A percentile compares a stretch with the other conserved stretches of the same genome.
phyloP scores from a whole-genome alignment of 2,113 vertebrate genomes.

The Numenius arquata region DNA sequence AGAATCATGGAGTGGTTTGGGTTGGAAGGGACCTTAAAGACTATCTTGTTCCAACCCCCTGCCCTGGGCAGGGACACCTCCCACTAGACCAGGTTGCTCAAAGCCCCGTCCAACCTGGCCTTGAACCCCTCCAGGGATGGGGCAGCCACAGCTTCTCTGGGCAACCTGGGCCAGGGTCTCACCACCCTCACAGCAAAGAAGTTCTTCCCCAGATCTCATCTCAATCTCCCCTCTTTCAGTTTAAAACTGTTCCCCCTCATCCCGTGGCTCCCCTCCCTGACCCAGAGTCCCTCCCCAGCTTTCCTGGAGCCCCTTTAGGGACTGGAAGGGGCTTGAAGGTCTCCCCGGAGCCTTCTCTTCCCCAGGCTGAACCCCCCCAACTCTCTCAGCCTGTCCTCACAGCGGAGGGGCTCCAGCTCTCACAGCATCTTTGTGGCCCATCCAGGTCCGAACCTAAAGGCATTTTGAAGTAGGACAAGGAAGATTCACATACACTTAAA shows the following conservation, averaged over 20 bases:
- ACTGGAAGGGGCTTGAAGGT: background rate
- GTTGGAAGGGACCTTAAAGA: background rate
- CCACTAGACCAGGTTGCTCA: background rate
- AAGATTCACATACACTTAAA: background rate
- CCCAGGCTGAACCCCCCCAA: background rate
- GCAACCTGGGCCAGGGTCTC: background rate
- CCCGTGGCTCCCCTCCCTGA: background rate
- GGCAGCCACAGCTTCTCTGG: background rate
- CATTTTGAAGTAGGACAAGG: background rate
- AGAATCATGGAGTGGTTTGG: background rate
- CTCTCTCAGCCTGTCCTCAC: background rate
- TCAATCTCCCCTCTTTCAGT: background rate
- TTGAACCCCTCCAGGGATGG: background rate
- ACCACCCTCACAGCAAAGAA: background rate
- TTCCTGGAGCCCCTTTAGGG: background rate
- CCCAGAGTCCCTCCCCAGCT: background rate
- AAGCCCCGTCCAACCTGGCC: background rate
- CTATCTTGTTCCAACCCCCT: background rate
- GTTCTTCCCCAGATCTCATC: background rate
- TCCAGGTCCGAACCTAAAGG: background rate
- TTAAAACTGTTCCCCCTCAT: too few relatives aligned
- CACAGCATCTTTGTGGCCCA: background rate
- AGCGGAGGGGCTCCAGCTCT: background rate
- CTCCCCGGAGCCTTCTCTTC: background rate
- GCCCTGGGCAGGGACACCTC: background rate